Conservation (phyloP, 1,140 invertebrate genomes). For the Drosophila sturtevanti region DNA sequence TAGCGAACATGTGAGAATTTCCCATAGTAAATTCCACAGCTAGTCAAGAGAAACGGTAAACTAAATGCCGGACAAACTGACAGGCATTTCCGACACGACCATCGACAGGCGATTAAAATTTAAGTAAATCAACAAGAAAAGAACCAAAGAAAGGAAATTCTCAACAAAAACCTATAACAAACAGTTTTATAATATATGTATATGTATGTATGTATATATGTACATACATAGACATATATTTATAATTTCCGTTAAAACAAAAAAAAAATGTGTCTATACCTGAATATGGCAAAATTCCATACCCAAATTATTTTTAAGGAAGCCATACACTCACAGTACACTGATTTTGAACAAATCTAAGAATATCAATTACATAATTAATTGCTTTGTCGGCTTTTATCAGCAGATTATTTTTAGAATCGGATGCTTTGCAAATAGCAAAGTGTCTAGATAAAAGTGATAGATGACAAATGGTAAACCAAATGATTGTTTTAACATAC, state of each 20-base stretch:
- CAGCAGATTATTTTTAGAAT: no score
- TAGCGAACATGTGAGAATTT: constrained; percentile 52
- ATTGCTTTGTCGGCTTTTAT: no score
- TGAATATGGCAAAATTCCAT: background rate
- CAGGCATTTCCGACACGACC: constrained; percentile 64
- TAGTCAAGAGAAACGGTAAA: constrained; percentile 11
- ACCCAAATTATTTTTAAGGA: background rate
- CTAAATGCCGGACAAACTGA: constrained; percentile 54
- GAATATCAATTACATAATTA: no score
- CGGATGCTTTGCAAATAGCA: no score
- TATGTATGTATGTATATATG: background rate
- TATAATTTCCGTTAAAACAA: constrained; percentile 71
- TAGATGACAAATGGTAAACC: no score
- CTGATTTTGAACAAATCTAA: background rate
- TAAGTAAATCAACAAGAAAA: constrained; percentile 35
- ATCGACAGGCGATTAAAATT: constrained; percentile 53
- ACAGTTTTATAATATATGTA: constrained; percentile 30
- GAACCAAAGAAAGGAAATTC: constrained; percentile 50
- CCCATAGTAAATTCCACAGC: constrained; percentile 15
- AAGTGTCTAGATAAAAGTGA: no score
- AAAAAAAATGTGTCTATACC: constrained; percentile 20
- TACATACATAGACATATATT: constrained; percentile 27
- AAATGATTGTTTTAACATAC: no score
- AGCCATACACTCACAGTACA: background rate
- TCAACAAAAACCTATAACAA: constrained; percentile 33